Evolutionary conservation across 2,113 vertebrate species (phyloP), one percentile per base, ranked within the genome.

Genomic region (Poecile atricapillus): DNA sequence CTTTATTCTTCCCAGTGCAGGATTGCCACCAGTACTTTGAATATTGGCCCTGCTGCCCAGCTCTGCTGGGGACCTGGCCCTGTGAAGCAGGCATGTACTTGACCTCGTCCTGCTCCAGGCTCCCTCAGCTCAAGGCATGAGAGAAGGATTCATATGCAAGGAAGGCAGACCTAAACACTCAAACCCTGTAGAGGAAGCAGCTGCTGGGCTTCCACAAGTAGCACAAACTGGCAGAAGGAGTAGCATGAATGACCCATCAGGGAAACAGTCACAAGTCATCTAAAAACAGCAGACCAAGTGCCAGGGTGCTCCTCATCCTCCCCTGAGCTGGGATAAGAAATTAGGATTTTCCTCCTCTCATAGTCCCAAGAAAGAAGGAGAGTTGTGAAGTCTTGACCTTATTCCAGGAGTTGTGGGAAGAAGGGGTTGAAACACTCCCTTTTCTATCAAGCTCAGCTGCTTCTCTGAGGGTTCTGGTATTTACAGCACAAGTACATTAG

Each of bases 61-160:
- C 30, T 31, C 52, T 68, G 58, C 65, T 15, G 24, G 17, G 23
- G 52, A 67, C 28, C 65, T 65, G 28, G 9, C 37, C 17, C 60
- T 41, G 24, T 21, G 52, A 63, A 68, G 28, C 24, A 78, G 18
- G 5, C 0, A 1, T 0, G 0, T 27, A 3, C 35, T 50, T 3
- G 2, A 47, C 17, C 47, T 59, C 37, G 20, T 6, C 19, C 63
- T 44, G 39, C 15, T 43, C 44, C 73, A 31, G 21, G 24, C 44
- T 81, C 39, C 50, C 20, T 63, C 21, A 35, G 56, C 49, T 27
- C 2, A 0, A 0, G 1, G 53, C 33, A 50, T 0, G 0, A 77
- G 18, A 39, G n/a, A 41, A 52, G 3, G 31, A 27, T 3, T 73
- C 47, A 11, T 39, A 30, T 0, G 0, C 43, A 67, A 60, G 33